Conservation (phyloP, 2,113 vertebrate genomes). For the Passerina amoena region DNA sequence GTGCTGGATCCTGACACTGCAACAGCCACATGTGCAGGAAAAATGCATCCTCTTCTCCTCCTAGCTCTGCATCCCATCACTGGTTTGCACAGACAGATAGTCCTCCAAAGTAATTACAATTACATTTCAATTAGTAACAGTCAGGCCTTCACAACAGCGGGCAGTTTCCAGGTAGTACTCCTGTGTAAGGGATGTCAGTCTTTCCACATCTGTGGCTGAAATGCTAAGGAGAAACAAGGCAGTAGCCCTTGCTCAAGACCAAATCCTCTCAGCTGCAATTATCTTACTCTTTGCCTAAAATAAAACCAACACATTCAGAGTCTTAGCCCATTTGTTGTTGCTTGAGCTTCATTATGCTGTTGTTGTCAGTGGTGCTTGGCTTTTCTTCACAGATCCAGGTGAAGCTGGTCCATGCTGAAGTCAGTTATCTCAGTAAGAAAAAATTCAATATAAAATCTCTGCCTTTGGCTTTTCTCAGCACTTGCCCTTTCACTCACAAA, state of each 20-base stretch:
- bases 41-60: not conserved
- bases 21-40: not conserved
- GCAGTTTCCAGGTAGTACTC: not conserved
- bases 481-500: constrained; percentile 72
- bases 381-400: constrained; percentile 47
- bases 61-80: not conserved
- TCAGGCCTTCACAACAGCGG: not conserved
- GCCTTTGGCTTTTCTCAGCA: constrained; percentile 67
- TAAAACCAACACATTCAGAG: not conserved
- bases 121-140: not conserved
- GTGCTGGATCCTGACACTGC: not conserved
- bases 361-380: not conserved
- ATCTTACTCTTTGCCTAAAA: not conserved
- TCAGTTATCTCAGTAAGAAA: constrained; percentile 46
- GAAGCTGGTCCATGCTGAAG: not conserved
- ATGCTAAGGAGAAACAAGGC: not conserved
- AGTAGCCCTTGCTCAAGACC: not conserved
- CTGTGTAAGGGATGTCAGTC: not conserved
- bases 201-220: not conserved
- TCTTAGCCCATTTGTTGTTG: not conserved
- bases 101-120: not conserved
- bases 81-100: fast-evolving
- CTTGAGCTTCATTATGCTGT: not conserved
- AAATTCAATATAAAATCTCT: constrained; percentile 55
- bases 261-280: not conserved